These are phyloP conservation scores for Cephus pygmeus DNA, from an alignment of 2,888 invertebrate genomes.

Conservation along the genomic window DNA sequence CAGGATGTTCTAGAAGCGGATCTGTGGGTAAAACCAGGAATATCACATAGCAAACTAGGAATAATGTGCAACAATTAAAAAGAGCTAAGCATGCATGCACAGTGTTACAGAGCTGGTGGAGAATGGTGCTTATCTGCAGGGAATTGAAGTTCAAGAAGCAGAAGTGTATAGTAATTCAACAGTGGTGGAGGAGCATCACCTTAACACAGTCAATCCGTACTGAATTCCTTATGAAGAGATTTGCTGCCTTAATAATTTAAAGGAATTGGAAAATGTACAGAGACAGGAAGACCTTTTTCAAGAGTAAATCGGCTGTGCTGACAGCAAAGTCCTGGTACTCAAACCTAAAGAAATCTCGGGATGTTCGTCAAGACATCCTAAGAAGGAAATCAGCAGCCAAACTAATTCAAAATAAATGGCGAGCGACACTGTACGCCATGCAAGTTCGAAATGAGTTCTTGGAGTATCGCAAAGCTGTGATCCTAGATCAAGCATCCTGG, in stretches of 20 bases:
- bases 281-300: conserved; percentile 34
- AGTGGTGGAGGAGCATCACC: conserved; percentile 35
- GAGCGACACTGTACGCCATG: conserved; percentile 37
- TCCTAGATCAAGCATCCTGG: conserved; percentile 63
- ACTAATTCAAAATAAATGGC: conserved; percentile 54
- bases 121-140: conserved; percentile 25
- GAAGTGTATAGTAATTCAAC: conserved; percentile 37
- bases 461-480: conserved; percentile 38
- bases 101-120: conserved; percentile 50
- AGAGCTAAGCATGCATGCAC: conserved; percentile 26
- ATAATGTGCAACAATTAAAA: conserved; percentile 16
- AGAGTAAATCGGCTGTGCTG: conserved; percentile 63
- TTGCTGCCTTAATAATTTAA: conserved; percentile 53
- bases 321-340: conserved; percentile 69
- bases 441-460: conserved; percentile 46
- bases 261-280: conserved; percentile 63
- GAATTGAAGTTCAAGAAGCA: conserved; percentile 26
- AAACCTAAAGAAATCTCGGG: conserved; percentile 21
- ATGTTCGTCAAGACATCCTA: conserved; percentile 24
- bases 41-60: background rate
- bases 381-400: conserved; percentile 27
- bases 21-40: conserved; percentile 46
- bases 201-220: conserved; percentile 20
- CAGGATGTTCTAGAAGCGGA: conserved; percentile 55
- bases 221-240: conserved; percentile 22